These are phyloP conservation scores for Lepidurus couesii DNA, from an alignment of 1,140 invertebrate genomes.

Conservation along the genomic window DNA sequence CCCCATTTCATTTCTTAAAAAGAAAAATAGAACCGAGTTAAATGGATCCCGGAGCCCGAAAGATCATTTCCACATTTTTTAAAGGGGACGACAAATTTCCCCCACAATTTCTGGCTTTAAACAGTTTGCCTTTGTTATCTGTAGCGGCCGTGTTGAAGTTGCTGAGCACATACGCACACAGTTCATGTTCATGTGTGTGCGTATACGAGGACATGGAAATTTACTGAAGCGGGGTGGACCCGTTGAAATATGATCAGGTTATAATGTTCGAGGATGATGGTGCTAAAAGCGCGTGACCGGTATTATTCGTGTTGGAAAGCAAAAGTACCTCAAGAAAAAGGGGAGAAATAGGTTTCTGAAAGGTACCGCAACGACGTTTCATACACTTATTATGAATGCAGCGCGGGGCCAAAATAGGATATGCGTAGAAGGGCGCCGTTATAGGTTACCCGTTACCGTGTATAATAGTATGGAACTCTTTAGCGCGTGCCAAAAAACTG, in stretches of 20 bases:
- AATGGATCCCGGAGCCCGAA: too few relatives aligned
- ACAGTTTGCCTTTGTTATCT: too few relatives aligned
- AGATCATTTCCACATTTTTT: too few relatives aligned
- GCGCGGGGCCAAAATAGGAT: not conserved
- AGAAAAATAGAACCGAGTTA: not conserved
- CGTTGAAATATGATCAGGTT: not conserved
- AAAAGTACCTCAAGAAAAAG: not conserved
- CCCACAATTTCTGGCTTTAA: too few relatives aligned
- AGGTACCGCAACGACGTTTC: not conserved
- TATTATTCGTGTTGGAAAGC: not conserved
- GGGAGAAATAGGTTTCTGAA: not conserved
- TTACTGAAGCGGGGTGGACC: not conserved
- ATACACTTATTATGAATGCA: not conserved
- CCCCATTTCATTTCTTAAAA: not conserved
- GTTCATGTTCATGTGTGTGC: not conserved
- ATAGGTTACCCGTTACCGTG: not conserved
- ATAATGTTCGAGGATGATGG: not conserved
- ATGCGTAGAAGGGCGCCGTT: not conserved
- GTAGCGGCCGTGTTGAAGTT: not conserved
- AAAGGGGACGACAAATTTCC: too few relatives aligned
- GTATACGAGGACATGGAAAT: not conserved
- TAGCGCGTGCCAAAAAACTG: not conserved
- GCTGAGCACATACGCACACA: not conserved
- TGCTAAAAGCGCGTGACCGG: slow-evolving; percentile 17
- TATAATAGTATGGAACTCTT: not conserved